Percentiles rank a stretch among this genome's conserved stretches.
These are phyloP conservation scores for Micropterix aruncella DNA, from an alignment of 2,888 invertebrate genomes.

Conservation along the genomic window DNA sequence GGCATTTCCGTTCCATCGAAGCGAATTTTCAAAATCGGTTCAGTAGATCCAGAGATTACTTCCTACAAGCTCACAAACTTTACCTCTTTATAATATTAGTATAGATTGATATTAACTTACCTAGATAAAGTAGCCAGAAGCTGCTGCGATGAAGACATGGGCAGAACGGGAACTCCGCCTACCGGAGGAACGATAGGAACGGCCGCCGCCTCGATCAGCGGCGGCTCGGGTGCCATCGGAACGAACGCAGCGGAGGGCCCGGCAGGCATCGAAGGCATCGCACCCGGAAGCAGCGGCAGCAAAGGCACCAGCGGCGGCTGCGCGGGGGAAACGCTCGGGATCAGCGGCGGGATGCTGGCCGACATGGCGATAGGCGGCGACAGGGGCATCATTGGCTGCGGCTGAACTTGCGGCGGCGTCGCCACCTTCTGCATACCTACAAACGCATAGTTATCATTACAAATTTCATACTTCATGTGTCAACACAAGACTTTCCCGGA, in stretches of 20 bases:
- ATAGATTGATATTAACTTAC: too few species aligned
- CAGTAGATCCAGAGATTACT: too few species aligned
- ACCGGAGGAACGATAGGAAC: neutral
- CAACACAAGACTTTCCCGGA: too few species aligned
- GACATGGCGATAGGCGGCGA: too few species aligned
- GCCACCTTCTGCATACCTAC: neutral
- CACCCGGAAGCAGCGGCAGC: constrained; percentile 16
- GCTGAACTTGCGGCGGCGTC: neutral
- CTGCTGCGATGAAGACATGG: constrained; percentile 7
- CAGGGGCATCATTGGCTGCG: constrained; percentile 3
- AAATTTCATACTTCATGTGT: too few species aligned
- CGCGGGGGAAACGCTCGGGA: constrained; percentile 12
- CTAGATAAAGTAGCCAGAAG: neutral
- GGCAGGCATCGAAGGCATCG: neutral
- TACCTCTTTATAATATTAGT: too few species aligned
- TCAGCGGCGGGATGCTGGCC: constrained; percentile 11
- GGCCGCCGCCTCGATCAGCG: neutral
- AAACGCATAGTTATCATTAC: too few species aligned
- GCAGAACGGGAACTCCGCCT: constrained; percentile 7
- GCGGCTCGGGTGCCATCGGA: neutral
- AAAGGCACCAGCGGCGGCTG: constrained; percentile 16
- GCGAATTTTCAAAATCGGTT: too few species aligned
- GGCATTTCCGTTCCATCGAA: too few species aligned
- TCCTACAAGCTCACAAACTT: too few species aligned
- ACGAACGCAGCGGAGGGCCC: neutral